Base-by-base conservation (phyloP, 2,797 vertebrate species). In the Falco peregrinus region DNA sequence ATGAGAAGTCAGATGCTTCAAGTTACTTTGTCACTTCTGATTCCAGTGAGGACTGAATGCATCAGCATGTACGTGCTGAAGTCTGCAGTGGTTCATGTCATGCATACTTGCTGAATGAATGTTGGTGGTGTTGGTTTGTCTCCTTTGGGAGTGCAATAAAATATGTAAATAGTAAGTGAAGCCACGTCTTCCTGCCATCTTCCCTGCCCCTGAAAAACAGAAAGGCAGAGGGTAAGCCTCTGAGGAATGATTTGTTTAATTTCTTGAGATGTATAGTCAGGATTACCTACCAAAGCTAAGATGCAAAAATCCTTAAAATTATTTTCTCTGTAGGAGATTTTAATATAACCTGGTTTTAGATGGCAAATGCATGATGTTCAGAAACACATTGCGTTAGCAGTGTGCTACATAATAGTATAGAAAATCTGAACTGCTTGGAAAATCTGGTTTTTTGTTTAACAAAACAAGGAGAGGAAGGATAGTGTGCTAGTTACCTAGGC, bases 401-500 rank as follows among this genome's bases (percentile, higher is more conserved):
- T 17, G 9, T n/a, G 15, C 25, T 59, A 4, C 5, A 0, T 31
- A 19, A 18, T 35, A 57, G 33, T 47, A 35, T 25, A 67, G 31
- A 50, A 89, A 71, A 50, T 29, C 33, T 17, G 16, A 80, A 70
- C 33, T 25, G 41, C 61, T 77, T 81, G 54, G 37, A 87, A 83
- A 90, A 82, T 29, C 20, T 53, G 13, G 5, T 11, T 67, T 73
- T 50, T 56, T 64, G 16, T 51, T 63, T 43, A 68, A 35, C 25
- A 16, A 43, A 48, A 26, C 10, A 16, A 60, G 35, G 48, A 63
- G 26, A 69, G n/a, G 59, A 59, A 47, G 61, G 28, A 48, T 64
- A 31, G 29, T 0, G 0, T 16, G 43, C 4, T 20, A 1, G 29
- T 77, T 73, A 28, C 5, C 20, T 37, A 10, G n/a, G 48, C 45